Evolutionary conservation across 2,113 vertebrate species (phyloP).

Genomic region (Menura novaehollandiae): DNA sequence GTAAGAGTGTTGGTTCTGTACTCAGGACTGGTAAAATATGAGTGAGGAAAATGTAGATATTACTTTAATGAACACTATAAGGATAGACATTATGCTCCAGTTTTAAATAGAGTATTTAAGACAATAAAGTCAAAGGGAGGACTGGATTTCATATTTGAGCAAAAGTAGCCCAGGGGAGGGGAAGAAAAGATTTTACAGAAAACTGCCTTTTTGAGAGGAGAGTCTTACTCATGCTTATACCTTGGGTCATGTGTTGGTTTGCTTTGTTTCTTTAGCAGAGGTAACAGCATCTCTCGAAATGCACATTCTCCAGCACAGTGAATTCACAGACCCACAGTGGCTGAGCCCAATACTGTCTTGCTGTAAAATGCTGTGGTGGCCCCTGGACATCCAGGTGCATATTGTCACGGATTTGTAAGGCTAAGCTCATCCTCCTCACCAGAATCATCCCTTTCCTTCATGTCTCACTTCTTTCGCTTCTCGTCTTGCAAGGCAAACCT

Average conservation of each 20-base stretch:
- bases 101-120: not conserved
- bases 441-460: not conserved
- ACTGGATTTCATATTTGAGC: not conserved
- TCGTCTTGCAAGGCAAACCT: not conserved
- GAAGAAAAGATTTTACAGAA: not conserved
- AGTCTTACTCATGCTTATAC: not conserved
- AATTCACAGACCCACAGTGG: not conserved
- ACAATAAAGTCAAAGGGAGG: not conserved
- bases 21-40: not conserved
- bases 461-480: not conserved
- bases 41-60: not conserved
- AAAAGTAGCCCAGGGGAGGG: not conserved
- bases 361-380: not conserved
- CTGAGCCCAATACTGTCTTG: not conserved
- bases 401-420: accelerated
- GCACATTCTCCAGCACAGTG: not conserved
- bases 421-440: not conserved
- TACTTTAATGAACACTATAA: not conserved
- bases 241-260: not conserved
- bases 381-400: too few species aligned
- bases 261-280: not conserved
- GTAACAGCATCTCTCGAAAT: not conserved
- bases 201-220: not conserved
- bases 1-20: not conserved
- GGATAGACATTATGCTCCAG: not conserved